Conservation (phyloP, 1,140 invertebrate genomes). For the Bombyx mandarina region DNA sequence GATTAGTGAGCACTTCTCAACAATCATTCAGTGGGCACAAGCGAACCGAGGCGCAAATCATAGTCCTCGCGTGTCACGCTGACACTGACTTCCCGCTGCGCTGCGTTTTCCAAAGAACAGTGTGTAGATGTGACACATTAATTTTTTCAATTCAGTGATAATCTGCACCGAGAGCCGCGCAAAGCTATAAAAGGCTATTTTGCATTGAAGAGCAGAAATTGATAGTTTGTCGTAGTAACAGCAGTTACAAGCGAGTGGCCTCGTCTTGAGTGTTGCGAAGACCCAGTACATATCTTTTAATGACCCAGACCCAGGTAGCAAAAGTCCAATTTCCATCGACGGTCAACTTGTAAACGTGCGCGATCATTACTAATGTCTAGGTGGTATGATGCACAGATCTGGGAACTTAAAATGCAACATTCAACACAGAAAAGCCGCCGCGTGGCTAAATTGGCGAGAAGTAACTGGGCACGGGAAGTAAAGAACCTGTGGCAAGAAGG, state of each 20-base stretch:
- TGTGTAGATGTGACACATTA: background rate
- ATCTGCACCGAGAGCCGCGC: too few species aligned
- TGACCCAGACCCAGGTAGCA: background rate
- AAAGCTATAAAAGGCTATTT: too few species aligned
- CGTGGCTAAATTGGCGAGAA: constrained; percentile 1
- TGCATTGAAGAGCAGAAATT: too few species aligned
- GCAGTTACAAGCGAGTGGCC: background rate
- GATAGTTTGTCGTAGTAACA: background rate
- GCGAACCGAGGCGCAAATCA: constrained; percentile 60
- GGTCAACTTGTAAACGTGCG: background rate
- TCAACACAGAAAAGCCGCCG: constrained; percentile 4
- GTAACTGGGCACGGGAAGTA: background rate
- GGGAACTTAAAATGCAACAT: constrained; percentile 1
- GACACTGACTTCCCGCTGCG: constrained; percentile 52
- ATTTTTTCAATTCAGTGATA: too few species aligned
- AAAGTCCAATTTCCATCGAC: background rate
- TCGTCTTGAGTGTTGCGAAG: background rate
- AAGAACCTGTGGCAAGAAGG: background rate
- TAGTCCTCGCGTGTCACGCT: constrained; percentile 52
- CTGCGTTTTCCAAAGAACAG: background rate
- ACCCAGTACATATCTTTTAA: constrained; percentile 1
- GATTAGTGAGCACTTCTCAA: constrained; percentile 26
- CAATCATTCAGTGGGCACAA: constrained; percentile 25
- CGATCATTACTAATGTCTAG: background rate
- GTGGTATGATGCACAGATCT: background rate